Evolutionary conservation across 2,113 vertebrate genomes (phyloP), one percentile per base, ranked within the genome.

Genomic region (Vicugna pacos): DNA sequence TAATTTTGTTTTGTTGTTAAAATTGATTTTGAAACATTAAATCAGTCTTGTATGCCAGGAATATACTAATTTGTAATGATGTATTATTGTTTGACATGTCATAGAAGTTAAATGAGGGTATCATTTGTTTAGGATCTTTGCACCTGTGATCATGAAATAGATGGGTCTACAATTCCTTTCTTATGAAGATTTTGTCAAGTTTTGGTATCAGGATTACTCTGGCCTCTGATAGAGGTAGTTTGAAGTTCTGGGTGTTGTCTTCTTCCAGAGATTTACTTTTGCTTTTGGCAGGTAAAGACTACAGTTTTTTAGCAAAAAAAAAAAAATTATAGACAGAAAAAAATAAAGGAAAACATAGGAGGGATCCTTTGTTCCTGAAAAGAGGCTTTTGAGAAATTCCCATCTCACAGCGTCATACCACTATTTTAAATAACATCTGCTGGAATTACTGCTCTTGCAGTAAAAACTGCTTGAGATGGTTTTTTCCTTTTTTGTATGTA

Each of bases 201-300:
- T 88, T 88, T 60, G 14, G 11, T 70, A 77, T 58, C 50, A 70
- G 60, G 4, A 8, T 76, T 70, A 70, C 73, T 69, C 70, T 48
- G 28, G 52, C 7, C n/a, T 80, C 8, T 80, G 6, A 50, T n/a
- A 72, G 56, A 73, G 17, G 83, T 4, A 48, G 26, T 35, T 46
- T 60, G 15, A 65, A 22, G 6, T 32, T 92, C 54, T 65, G 38
- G 30, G 15, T 89, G 16, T 50, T 58, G 72, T 35, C 12, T 60
- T 81, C 42, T 28, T 96, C 46, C 75, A 87, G 32, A 73, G 26
- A 62, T 70, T 96, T 70, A 52, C 60, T 89, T 60, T 83, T 69
- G 15, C 50, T 32, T 72, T 8, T 85, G 8, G 26, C 10, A 79
- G 50, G 19, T 28, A 84, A 35, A 72, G 12, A 76, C 19, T 83